A percentile compares a stretch with the other conserved stretches of the same genome.
Conservation (phyloP, 2,888 invertebrate species). For the Eumerus sabulonum region DNA sequence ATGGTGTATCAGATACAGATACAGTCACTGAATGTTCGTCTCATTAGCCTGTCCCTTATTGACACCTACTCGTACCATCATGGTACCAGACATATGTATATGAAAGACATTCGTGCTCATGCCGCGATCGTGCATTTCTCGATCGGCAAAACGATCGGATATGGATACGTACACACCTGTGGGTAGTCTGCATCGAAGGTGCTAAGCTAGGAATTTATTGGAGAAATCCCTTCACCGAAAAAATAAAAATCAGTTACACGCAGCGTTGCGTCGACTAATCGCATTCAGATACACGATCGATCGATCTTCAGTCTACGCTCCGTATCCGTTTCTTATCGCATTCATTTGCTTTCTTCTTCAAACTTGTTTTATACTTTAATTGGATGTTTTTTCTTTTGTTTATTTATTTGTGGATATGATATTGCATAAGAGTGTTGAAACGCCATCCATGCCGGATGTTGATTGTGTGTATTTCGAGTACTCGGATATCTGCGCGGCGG, state of each 20-base stretch:
- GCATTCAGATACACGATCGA: not conserved
- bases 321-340: constrained; percentile 49
- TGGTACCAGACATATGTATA: constrained; percentile 13
- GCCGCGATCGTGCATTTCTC: constrained; percentile 15
- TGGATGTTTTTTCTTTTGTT: constrained; percentile 7
- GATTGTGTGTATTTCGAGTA: too few relatives aligned
- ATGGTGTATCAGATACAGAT: constrained; percentile 18
- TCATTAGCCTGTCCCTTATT: constrained; percentile 14
- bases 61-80: too few relatives aligned
- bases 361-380: constrained; percentile 23
- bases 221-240: constrained; percentile 48
- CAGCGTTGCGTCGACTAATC: too few relatives aligned
- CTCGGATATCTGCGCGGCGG: constrained; percentile 17
- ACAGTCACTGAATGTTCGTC: constrained; percentile 9
- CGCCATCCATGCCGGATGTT: constrained; percentile 40
- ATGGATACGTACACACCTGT: constrained; percentile 10
- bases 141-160: not conserved
- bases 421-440: constrained; percentile 54
- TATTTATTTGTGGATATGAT: constrained; percentile 10
- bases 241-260: not conserved
- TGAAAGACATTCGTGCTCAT: constrained; percentile 32
- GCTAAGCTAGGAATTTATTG: constrained; percentile 45
- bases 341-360: constrained; percentile 12
- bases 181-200: constrained; percentile 18
- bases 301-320: not conserved